Conservation (phyloP, 1,140 invertebrate species). For the Drosophila sulfurigaster region DNA sequence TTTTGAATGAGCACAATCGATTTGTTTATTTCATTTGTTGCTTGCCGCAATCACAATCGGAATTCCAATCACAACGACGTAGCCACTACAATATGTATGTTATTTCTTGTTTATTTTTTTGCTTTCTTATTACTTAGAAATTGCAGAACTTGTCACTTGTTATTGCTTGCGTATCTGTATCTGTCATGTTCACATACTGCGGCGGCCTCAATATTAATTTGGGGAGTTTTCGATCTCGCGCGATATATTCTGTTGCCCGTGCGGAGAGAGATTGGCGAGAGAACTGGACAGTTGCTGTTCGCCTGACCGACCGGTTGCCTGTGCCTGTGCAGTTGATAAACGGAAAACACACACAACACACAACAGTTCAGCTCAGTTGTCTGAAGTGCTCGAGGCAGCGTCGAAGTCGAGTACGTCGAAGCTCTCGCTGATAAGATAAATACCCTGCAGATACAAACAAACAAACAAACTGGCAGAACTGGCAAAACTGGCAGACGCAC, state of each 20-base stretch:
- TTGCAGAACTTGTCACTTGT: slow-evolving; percentile 40
- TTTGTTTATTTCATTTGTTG: slow-evolving; percentile 10
- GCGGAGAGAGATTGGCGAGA: background rate
- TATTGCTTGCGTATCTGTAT: slow-evolving; percentile 1
- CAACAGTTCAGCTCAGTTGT: slow-evolving; percentile 19
- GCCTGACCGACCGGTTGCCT: slow-evolving; percentile 48
- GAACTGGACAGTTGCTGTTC: slow-evolving; percentile 45
- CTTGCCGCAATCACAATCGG: slow-evolving; percentile 7
- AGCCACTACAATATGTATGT: background rate
- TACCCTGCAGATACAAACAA: slow-evolving; percentile 25
- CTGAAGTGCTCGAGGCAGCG: slow-evolving; percentile 42
- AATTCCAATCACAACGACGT: background rate
- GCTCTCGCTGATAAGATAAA: slow-evolving; percentile 51
- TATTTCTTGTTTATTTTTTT: background rate
- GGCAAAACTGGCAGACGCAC: slow-evolving; percentile 7
- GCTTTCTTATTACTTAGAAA: background rate
- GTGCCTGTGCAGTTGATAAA: slow-evolving; percentile 50
- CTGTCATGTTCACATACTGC: slow-evolving; percentile 45
- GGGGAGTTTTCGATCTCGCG: background rate
- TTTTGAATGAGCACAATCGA: slow-evolving; percentile 12
- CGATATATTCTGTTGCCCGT: slow-evolving; percentile 27
- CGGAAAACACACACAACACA: slow-evolving; percentile 27
- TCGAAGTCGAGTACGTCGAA: slow-evolving; percentile 32
- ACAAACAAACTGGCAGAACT: slow-evolving; percentile 14
- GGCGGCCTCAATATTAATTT: slow-evolving; percentile 5